Percentiles rank a stretch among this genome's conserved stretches.
These are phyloP conservation scores for Resseliella maxima DNA, from an alignment of 2,888 invertebrate species.

Conservation along the genomic window DNA sequence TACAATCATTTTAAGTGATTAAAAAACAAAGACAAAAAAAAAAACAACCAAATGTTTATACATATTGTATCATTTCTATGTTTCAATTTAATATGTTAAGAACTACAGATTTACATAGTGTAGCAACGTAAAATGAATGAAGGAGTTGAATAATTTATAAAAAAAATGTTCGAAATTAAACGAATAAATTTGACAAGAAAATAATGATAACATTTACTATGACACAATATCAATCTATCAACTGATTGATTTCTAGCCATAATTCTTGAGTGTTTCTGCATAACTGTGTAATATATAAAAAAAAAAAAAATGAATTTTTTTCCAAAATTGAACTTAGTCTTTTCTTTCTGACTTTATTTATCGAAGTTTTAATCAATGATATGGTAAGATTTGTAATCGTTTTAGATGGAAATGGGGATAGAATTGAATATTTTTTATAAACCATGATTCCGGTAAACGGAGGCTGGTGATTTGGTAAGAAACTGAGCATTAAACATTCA, in stretches of 20 bases:
- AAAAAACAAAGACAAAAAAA: neutral
- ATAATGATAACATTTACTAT: neutral
- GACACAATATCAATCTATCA: conserved; percentile 27
- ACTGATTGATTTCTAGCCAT: neutral
- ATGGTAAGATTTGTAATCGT: too few species aligned
- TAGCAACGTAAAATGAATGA: neutral
- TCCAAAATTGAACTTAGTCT: neutral
- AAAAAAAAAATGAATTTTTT: too few species aligned
- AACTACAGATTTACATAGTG: neutral
- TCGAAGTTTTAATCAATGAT: too few species aligned
- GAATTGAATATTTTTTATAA: neutral
- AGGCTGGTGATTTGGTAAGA: neutral
- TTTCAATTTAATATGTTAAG: conserved; percentile 43
- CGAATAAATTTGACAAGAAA: neutral
- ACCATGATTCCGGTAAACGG: neutral
- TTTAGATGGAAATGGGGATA: too few species aligned
- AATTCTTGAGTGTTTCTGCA: conserved; percentile 37
- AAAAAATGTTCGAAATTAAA: neutral
- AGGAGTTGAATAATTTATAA: neutral
- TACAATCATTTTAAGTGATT: neutral
- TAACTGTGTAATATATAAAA: neutral
- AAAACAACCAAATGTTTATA: neutral
- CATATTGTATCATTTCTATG: conserved; percentile 37
- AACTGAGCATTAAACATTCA: neutral
- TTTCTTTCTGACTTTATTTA: too few species aligned